These are phyloP conservation scores for Tyrophagus putrescentiae DNA, from an alignment of 1,140 invertebrate genomes.

Conservation along the genomic window DNA sequence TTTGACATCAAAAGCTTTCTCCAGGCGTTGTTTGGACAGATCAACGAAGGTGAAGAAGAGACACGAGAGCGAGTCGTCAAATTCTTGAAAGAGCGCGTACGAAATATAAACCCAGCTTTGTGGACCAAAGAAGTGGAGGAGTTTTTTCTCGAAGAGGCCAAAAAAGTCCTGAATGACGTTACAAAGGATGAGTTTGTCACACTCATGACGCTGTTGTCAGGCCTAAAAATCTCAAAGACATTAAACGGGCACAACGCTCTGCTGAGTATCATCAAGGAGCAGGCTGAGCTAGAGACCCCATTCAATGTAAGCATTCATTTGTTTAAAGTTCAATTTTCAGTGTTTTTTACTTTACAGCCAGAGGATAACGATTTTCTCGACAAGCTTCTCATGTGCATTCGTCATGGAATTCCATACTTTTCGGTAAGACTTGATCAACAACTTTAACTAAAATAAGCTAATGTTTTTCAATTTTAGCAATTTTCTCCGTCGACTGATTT, in stretches of 20 bases:
- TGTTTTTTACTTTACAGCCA: slow-evolving; percentile 31
- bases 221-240: slow-evolving; percentile 60
- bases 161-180: slow-evolving; percentile 62
- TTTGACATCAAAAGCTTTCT: slow-evolving; percentile 47
- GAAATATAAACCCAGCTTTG: slow-evolving; percentile 55
- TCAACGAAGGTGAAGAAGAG: slow-evolving; percentile 50
- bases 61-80: slow-evolving; percentile 73
- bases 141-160: slow-evolving; percentile 62
- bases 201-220: slow-evolving; percentile 66
- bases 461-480: slow-evolving; percentile 43
- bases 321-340: not conserved
- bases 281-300: slow-evolving; percentile 55
- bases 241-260: slow-evolving; percentile 67
- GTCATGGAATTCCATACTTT: slow-evolving; percentile 66
- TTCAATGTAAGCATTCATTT: slow-evolving; percentile 45
- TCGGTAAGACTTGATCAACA: slow-evolving; percentile 48
- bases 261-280: slow-evolving; percentile 62
- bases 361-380: slow-evolving; percentile 59
- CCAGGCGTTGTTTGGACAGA: slow-evolving; percentile 69
- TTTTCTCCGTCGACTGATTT: slow-evolving; percentile 73
- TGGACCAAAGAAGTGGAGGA: slow-evolving; percentile 74
- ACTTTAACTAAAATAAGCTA: not conserved
- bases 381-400: slow-evolving; percentile 64
- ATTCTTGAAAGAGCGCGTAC: slow-evolving; percentile 67
- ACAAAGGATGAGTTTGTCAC: slow-evolving; percentile 79